These are phyloP conservation scores for Todiramphus saurophagus DNA, from an alignment of 2,113 vertebrate genomes.

Conservation along the genomic window DNA sequence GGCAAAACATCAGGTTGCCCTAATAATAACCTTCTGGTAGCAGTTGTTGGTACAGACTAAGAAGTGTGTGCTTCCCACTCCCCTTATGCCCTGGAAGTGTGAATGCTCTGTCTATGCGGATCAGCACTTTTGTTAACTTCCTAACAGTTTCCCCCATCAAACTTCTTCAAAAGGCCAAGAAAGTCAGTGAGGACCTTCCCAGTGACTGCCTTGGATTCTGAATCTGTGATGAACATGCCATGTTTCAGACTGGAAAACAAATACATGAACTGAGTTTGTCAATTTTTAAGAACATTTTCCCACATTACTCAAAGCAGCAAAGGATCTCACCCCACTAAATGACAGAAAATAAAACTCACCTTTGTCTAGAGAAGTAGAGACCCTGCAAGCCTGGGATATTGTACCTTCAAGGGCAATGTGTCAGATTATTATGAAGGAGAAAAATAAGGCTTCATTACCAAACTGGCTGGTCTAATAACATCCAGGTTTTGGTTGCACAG, in stretches of 20 bases:
- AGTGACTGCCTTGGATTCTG: neutral
- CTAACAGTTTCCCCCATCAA: neutral
- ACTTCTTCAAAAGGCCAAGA: neutral
- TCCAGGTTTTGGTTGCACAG: neutral
- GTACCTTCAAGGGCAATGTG: neutral
- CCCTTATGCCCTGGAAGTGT: neutral
- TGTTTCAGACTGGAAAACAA: neutral
- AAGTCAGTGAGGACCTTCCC: neutral
- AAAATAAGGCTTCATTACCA: neutral
- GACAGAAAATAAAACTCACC: constrained; percentile 17
- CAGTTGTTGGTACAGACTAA: neutral
- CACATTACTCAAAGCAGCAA: neutral
- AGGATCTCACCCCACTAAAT: neutral
- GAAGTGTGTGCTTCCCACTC: neutral
- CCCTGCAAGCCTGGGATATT: neutral
- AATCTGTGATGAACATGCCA: neutral
- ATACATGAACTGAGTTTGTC: neutral
- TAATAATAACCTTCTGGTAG: neutral
- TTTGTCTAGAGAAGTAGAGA: neutral
- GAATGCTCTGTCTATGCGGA: neutral
- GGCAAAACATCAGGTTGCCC: neutral
- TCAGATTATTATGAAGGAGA: neutral
- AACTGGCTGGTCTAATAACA: neutral
- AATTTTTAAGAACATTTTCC: neutral
- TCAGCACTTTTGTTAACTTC: neutral